These are phyloP conservation scores for Caenorhabditis becei DNA, from an alignment of 2,888 invertebrate species.

Conservation along the genomic window DNA sequence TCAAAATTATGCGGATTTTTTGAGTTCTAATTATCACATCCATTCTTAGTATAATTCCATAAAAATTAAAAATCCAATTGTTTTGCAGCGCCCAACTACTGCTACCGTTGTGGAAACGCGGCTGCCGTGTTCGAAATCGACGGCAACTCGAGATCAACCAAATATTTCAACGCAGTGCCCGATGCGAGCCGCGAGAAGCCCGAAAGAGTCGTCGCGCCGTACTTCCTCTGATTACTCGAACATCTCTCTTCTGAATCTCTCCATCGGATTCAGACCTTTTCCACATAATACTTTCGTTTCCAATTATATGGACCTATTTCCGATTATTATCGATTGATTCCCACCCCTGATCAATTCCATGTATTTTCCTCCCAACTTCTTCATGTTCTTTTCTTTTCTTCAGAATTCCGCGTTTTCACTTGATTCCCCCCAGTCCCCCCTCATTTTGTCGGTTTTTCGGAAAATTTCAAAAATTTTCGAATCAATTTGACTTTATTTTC, in stretches of 20 bases:
- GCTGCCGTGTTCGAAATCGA: constrained; percentile 91
- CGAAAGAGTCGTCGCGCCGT: constrained; percentile 93
- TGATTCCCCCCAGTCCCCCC: constrained; percentile 1
- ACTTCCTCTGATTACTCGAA: constrained; percentile 88
- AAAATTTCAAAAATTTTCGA: neutral
- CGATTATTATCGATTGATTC: neutral
- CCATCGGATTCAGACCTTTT: no score
- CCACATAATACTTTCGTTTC: constrained; percentile 19
- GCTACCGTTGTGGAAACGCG: constrained; percentile 98
- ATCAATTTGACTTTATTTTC: no score
- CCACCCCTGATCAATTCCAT: neutral
- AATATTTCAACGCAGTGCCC: constrained; percentile 92
- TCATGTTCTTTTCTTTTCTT: constrained; percentile 1
- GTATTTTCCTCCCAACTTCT: constrained; percentile 2
- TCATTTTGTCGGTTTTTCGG: neutral
- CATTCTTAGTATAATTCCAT: neutral
- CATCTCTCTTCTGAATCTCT: neutral
- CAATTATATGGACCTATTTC: constrained; percentile 5
- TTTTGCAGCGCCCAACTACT: constrained; percentile 97
- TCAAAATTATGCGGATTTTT: neutral
- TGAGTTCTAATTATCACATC: no score
- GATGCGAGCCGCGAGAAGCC: constrained; percentile 90
- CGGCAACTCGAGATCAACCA: constrained; percentile 82
- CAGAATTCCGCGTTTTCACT: constrained; percentile 33
- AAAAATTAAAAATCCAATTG: neutral